Conservation (phyloP, 1,140 invertebrate species). For the Macrosteles quadrilineatus region DNA sequence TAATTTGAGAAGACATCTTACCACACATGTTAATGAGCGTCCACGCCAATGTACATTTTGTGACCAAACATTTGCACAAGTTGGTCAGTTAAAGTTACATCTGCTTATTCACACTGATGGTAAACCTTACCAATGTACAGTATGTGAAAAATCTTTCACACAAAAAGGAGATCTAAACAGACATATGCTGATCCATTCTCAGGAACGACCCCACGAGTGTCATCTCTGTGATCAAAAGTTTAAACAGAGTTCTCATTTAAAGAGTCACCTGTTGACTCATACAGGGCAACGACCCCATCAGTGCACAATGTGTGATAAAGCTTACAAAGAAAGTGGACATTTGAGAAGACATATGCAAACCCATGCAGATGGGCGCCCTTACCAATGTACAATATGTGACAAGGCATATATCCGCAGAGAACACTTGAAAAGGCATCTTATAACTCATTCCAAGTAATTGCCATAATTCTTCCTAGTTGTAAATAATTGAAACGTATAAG, state of each 20-base stretch:
- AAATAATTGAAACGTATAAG: too few relatives aligned
- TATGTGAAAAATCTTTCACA: slow-evolving; percentile 62
- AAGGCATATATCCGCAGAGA: too few relatives aligned
- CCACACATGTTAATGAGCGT: not conserved
- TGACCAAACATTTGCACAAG: slow-evolving; percentile 41
- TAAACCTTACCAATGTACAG: slow-evolving; percentile 64
- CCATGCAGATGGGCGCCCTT: not conserved
- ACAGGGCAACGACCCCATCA: slow-evolving; percentile 41
- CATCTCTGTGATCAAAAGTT: slow-evolving; percentile 43
- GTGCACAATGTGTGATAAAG: slow-evolving; percentile 41
- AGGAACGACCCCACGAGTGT: slow-evolving; percentile 40
- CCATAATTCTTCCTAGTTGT: too few relatives aligned
- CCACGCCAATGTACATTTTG: slow-evolving; percentile 7
- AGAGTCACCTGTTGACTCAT: slow-evolving; percentile 44
- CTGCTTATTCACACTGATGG: slow-evolving; percentile 62
- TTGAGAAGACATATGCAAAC: slow-evolving; percentile 2
- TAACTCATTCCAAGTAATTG: too few relatives aligned
- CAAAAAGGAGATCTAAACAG: slow-evolving; percentile 60
- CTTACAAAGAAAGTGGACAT: not conserved
- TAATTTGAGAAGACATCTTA: slow-evolving; percentile 4
- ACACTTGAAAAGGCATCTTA: too few relatives aligned
- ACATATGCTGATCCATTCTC: slow-evolving; percentile 50
- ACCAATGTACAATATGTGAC: too few relatives aligned
- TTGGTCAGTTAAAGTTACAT: slow-evolving; percentile 48
- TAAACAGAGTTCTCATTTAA: slow-evolving; percentile 41